Evolutionary conservation across 2,888 invertebrate genomes (phyloP).

Genomic region (Hirtodrosophila cameraria): DNA sequence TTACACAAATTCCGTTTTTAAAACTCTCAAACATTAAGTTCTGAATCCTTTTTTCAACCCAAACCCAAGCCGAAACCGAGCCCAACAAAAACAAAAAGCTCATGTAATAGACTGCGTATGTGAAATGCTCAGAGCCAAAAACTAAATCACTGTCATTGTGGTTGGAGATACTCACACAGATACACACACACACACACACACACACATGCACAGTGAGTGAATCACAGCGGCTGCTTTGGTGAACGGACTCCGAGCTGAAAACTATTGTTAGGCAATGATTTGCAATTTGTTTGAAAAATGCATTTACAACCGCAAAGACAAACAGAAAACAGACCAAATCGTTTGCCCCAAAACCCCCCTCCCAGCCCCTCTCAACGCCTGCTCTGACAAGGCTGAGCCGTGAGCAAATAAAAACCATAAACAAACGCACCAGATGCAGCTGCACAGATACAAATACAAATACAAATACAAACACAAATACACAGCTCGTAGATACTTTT

Average conservation of each 20-base stretch:
- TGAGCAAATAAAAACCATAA: constrained; percentile 69
- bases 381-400: constrained; percentile 33
- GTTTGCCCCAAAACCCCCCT: neutral
- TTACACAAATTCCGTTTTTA: constrained; percentile 47
- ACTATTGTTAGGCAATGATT: constrained; percentile 81
- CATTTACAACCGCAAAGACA: constrained; percentile 78
- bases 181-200: constrained; percentile 1
- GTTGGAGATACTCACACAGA: constrained; percentile 53
- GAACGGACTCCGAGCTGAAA: constrained; percentile 34
- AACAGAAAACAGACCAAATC: constrained; percentile 52
- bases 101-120: constrained; percentile 67
- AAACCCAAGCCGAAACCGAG: neutral
- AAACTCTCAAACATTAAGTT: constrained; percentile 39
- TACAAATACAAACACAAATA: constrained; percentile 19
- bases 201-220: constrained; percentile 13
- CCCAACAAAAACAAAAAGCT: constrained; percentile 17
- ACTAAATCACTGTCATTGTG: constrained; percentile 77
- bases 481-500: constrained; percentile 18
- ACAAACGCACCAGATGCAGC: constrained; percentile 55
- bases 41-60: neutral
- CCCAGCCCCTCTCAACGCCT: neutral
- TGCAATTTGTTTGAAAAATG: constrained; percentile 81
- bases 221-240: constrained; percentile 45
- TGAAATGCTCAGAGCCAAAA: constrained; percentile 62
- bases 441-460: constrained; percentile 17